A percentile compares a stretch with the other conserved stretches of the same genome.
Evolutionary conservation across 2,113 vertebrate species (phyloP).

Genomic region (Emydura subglobosa): DNA sequence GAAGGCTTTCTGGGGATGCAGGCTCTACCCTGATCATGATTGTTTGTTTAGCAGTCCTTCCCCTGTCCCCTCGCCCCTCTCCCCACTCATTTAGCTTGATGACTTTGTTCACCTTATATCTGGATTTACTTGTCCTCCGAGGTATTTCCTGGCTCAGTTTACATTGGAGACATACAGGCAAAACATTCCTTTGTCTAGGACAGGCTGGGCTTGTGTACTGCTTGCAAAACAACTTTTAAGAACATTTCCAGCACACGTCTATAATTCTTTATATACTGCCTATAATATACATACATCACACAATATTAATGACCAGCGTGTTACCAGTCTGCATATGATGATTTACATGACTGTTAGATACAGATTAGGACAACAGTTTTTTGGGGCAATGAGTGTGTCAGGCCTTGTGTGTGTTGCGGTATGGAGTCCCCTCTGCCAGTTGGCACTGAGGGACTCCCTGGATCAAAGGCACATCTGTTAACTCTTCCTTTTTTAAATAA

Average conservation of each 20-base stretch:
- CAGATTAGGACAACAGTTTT: not conserved
- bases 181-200: not conserved
- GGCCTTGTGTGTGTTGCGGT: not conserved
- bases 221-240: not conserved
- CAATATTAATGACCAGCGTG: not conserved
- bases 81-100: no score
- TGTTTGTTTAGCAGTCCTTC: rapidly evolving
- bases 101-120: no score
- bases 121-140: not conserved
- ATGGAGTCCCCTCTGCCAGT: not conserved
- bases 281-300: not conserved
- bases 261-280: not conserved
- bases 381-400: not conserved
- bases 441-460: not conserved
- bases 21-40: not conserved
- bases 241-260: not conserved
- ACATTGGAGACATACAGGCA: not conserved
- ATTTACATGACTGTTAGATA: not conserved
- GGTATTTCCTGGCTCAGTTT: not conserved
- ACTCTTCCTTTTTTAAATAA: not conserved
- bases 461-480: not conserved
- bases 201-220: not conserved
- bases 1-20: not conserved
- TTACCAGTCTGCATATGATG: not conserved
- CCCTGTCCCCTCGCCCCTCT: no score